A percentile compares a stretch with the other conserved stretches of the same genome.
Conservation (phyloP, 2,888 invertebrate species). For the Halictus ligatus region DNA sequence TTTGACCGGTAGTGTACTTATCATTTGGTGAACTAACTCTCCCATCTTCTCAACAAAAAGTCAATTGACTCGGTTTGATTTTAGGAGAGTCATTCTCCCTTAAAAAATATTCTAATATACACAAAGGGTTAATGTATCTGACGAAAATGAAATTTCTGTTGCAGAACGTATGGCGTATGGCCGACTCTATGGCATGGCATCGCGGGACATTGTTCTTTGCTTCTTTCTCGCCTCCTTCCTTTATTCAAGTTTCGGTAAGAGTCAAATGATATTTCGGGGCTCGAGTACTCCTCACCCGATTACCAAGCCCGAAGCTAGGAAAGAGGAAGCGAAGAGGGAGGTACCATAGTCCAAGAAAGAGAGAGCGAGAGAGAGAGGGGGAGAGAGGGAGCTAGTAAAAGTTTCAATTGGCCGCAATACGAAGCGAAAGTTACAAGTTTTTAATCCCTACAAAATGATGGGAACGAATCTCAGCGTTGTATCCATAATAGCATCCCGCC, state of each 20-base stretch:
- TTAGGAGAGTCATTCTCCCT: neutral
- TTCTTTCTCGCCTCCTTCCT: slow-evolving; percentile 70
- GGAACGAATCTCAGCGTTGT: slow-evolving; percentile 55
- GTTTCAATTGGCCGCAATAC: slow-evolving; percentile 46
- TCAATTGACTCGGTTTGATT: neutral
- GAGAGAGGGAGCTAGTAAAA: neutral
- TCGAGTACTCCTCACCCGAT: slow-evolving; percentile 27
- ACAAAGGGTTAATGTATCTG: neutral
- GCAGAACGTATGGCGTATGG: slow-evolving; percentile 75
- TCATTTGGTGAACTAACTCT: too few species aligned
- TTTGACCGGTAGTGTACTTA: too few species aligned
- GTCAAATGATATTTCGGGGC: slow-evolving; percentile 44
- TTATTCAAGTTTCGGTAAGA: slow-evolving; percentile 74
- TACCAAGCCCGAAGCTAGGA: neutral
- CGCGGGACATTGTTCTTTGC: slow-evolving; percentile 72
- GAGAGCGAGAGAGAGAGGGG: neutral
- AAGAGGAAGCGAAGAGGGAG: slow-evolving; percentile 1
- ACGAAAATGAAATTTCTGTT: slow-evolving; percentile 44
- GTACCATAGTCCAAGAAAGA: neutral
- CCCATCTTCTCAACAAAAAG: neutral
- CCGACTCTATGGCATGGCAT: slow-evolving; percentile 76
- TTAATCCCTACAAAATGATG: slow-evolving; percentile 66
- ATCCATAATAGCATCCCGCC: slow-evolving; percentile 40
- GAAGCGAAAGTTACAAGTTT: slow-evolving; percentile 63
- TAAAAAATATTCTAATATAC: neutral